Evolutionary conservation across 2,113 vertebrate genomes (phyloP).

Genomic region (Malurus melanocephalus): DNA sequence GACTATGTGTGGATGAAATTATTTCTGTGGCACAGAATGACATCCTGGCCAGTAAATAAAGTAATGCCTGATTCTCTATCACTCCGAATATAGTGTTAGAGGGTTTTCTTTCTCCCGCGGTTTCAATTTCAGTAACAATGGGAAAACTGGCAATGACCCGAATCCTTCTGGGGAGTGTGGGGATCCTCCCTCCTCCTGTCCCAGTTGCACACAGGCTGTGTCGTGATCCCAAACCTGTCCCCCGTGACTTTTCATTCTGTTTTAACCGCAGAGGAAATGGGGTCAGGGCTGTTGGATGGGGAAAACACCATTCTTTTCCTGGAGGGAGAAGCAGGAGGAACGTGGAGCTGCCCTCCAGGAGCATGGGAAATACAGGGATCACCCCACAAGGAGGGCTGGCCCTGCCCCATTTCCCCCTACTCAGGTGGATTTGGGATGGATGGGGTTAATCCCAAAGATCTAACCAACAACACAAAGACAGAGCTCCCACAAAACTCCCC

Average conservation of each 20-base stretch:
- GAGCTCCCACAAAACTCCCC: not conserved
- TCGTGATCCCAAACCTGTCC: not conserved
- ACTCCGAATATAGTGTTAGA: no score
- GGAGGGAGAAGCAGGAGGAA: not conserved
- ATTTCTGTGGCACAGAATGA: no score
- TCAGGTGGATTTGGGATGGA: not conserved
- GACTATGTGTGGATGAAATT: no score
- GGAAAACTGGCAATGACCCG: not conserved
- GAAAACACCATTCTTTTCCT: not conserved
- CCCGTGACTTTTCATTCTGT: accelerated
- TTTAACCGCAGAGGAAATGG: not conserved
- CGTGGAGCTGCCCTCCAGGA: accelerated
- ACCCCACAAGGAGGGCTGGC: no score
- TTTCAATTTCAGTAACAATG: no score
- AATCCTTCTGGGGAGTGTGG: accelerated
- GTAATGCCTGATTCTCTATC: no score
- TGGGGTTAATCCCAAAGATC: not conserved
- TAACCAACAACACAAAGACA: not conserved
- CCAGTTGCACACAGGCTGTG: accelerated
- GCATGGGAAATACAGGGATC: accelerated
- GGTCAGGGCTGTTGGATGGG: not conserved
- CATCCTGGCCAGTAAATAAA: no score
- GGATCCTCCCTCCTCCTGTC: not conserved
- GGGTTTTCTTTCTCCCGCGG: no score
- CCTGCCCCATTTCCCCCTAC: no score